Evolutionary conservation across 2,888 invertebrate genomes (phyloP).

Genomic region (Cylloceria caligata): DNA sequence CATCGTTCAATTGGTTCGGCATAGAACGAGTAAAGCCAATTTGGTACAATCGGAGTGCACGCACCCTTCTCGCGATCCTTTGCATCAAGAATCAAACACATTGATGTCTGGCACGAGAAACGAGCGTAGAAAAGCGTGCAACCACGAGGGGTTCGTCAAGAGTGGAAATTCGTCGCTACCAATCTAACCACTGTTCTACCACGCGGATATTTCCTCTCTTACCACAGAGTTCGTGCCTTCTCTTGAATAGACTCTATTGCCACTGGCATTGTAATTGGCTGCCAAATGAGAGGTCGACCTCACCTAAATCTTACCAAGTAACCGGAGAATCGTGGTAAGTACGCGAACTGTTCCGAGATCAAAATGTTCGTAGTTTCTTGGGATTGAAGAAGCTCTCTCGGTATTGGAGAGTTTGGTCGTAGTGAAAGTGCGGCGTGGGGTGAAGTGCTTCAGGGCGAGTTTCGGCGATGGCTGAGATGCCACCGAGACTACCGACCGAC

Average conservation of each 20-base stretch:
- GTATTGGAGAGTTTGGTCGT: conserved; percentile 40
- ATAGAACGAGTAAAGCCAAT: background rate
- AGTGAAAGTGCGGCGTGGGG: conserved; percentile 31
- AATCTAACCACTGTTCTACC: conserved; percentile 26
- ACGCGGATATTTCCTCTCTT: conserved; percentile 36
- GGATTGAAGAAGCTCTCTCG: conserved; percentile 61
- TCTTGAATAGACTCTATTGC: conserved; percentile 29
- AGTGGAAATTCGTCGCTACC: conserved; percentile 20
- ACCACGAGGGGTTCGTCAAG: background rate
- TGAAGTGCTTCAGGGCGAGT: conserved; percentile 34
- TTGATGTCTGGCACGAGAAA: conserved; percentile 15
- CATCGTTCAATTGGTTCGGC: background rate
- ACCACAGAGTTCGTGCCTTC: background rate
- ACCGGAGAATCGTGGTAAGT: conserved; percentile 62
- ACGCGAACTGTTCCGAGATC: conserved; percentile 64
- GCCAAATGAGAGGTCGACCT: conserved; percentile 80
- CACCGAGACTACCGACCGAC: conserved; percentile 59
- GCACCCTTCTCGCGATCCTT: background rate
- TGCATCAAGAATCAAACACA: conserved; percentile 12
- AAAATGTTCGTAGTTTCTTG: conserved; percentile 60
- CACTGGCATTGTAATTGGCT: conserved; percentile 79
- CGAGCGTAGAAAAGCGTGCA: conserved; percentile 1
- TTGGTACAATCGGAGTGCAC: background rate
- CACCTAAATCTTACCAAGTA: conserved; percentile 79
- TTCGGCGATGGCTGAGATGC: conserved; percentile 42